Evolutionary conservation across 2,113 vertebrate genomes (phyloP), one percentile per base, ranked within the genome.

Genomic region (Plecotus auritus): DNA sequence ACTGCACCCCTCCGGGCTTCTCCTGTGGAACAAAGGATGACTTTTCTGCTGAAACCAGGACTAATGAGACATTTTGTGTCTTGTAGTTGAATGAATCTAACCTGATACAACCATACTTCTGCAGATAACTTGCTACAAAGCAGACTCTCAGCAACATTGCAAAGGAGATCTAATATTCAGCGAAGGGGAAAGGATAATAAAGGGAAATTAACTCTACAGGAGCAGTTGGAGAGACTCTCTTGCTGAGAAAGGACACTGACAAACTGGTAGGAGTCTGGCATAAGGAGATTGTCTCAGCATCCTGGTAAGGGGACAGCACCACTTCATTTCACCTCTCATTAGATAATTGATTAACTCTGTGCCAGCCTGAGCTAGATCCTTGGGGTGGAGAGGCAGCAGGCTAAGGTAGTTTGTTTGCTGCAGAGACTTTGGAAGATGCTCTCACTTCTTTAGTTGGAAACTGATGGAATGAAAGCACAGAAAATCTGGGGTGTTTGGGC

Each of bases 251-350:
- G 20, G 74, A 59, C 4, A 2, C 9, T 22, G 74, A 18, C 23
- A 26, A 11, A 1, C 0, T 0, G 16, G 59, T 9, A 16, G 30
- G 67, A 23, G 0, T 49, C n/a, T 37, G 61, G 51, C 17, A 6
- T 1, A 0, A 0, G 17, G 47, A 49, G 54, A 30, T 0, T 0
- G 14, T 10, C 11, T 23, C 37, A 28, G 37, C 66, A 22, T 10
- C 47, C 4, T 0, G 0, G 4, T 0, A 9, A 37, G 30, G 37
- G 7, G 6, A 40, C 9, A 5, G 4, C 0, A 1, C 1, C 32
- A 1, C 18, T 4, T 11, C 32, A 2, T 30, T 4, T 11, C 26
- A 23, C 13, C 74, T 69, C 18, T 26, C 42, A 1, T 1, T 8
- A 7, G 17, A 4, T 5, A 3, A 14, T 0, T 2, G 1, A 6